Base-by-base conservation (phyloP, 1,140 invertebrate genomes). In the Zaprionus lachaisei region DNA sequence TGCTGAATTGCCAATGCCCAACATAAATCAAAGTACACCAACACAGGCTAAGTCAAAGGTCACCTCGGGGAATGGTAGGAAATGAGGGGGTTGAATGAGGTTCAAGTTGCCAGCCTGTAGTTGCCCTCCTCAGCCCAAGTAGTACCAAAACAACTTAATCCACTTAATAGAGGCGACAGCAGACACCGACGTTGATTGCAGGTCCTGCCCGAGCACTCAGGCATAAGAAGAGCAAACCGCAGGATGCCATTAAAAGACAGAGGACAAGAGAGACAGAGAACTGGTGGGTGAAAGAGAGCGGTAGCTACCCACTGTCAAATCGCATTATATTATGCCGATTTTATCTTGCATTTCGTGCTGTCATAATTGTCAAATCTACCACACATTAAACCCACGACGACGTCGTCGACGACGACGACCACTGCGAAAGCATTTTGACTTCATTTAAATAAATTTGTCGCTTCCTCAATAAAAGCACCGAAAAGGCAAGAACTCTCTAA, bases 401-500 rank as follows among this genome's bases (percentile, higher is more conserved):
- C 2, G 77, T 62, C 28, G 31, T 62, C 28, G 31, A 34, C 31
- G 31, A 31, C 7, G 64, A 56, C 56, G 66, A 54, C 49, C 67
- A 77, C 41, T 56, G 58, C 22, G 66, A 56, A 84, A 68, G 37
- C 70, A 84, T 84, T 84, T 81, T 72, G 85, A 90, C 81, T 89
- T 84, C 80, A 90, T 89, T 89, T 89, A 89, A 89, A 89, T 90
- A 89, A 89, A 89, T 89, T 90, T 89, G 85, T 73, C 75, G 81
- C 85, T 90, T 89, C 84, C 84, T 90, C 81, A 89, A 87, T 87
- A 87, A 90, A 87, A 90, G 65, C 78, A 69, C 58, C 72, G 22
- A 77, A 68, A 65, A 57, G 57, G 58, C 72, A 62, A 70, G 22
- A 68, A 61, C 56, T 72, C 26, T 64, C 62, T 60, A 34, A 77